These are phyloP conservation scores for Aegithalos caudatus DNA, from an alignment of 2,113 vertebrate species.

Conservation along the genomic window DNA sequence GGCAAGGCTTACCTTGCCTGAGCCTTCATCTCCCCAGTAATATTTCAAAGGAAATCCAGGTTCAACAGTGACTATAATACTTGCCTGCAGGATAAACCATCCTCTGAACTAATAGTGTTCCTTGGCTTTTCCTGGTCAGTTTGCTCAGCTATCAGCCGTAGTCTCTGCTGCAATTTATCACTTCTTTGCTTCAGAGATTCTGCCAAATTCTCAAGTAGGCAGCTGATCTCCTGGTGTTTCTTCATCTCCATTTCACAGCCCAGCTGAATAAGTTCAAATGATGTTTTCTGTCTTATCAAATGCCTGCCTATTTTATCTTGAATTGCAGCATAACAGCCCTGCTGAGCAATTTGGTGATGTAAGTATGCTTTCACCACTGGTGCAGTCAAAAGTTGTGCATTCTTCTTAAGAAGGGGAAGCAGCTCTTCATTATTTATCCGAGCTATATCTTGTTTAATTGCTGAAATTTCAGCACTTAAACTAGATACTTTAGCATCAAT, in stretches of 20 bases:
- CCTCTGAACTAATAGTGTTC: constrained; percentile 75
- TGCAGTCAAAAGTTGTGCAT: constrained; percentile 76
- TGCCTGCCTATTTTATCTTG: constrained; percentile 83
- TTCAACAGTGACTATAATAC: neutral
- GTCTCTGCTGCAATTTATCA: constrained; percentile 48
- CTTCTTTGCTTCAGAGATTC: constrained; percentile 69
- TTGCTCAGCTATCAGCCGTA: constrained; percentile 72
- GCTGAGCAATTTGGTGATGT: constrained; percentile 79
- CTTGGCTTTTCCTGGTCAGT: constrained; percentile 63
- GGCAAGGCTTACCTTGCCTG: neutral
- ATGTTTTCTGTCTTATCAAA: constrained; percentile 85
- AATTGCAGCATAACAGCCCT: constrained; percentile 76
- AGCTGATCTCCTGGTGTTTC: constrained; percentile 65
- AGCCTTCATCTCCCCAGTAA: neutral
- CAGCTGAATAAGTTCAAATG: constrained; percentile 85
- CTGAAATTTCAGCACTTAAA: constrained; percentile 76
- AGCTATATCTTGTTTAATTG: constrained; percentile 77
- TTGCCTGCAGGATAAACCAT: constrained; percentile 82
- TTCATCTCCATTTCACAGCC: constrained; percentile 82
- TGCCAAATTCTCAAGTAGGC: constrained; percentile 72
- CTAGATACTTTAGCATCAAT: constrained; percentile 69
- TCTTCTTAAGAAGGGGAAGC: constrained; percentile 77
- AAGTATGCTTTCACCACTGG: constrained; percentile 83
- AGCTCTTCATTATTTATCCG: constrained; percentile 74
- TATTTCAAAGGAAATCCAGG: neutral